phyloP scores from a whole-genome alignment of 2,113 vertebrate genomes.

The Grammomys surdaster region DNA sequence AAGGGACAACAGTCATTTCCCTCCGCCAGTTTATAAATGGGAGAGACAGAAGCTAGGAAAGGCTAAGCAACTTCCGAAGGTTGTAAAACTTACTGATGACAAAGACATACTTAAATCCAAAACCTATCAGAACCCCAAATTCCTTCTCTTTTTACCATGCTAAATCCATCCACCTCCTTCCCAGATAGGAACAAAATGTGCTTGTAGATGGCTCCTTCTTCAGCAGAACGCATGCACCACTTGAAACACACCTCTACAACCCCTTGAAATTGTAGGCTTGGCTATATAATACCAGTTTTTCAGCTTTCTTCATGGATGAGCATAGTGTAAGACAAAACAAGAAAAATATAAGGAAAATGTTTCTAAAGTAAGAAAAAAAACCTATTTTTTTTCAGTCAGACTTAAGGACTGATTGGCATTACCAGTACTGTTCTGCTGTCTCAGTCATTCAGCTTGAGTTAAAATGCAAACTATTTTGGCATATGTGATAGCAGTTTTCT shows the following conservation, averaged over 20 bases:
- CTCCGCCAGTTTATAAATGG: neutral
- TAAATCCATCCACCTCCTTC: neutral
- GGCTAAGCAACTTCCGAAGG: neutral
- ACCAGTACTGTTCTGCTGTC: neutral
- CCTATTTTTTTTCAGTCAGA: neutral
- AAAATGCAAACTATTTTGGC: neutral
- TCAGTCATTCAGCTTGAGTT: neutral
- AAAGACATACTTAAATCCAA: neutral
- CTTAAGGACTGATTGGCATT: neutral
- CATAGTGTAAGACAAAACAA: slow-evolving; percentile 16
- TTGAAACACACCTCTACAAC: neutral
- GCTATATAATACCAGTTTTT: neutral
- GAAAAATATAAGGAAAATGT: neutral
- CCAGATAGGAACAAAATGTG: neutral
- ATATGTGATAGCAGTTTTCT: neutral
- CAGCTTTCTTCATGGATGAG: neutral
- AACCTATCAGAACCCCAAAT: neutral
- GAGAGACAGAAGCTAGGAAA: neutral
- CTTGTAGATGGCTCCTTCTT: accelerated
- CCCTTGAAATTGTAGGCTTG: neutral
- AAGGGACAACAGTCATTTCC: neutral
- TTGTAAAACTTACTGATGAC: neutral
- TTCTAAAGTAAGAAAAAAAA: slow-evolving; percentile 19
- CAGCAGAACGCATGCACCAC: neutral
- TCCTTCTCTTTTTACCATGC: neutral